phyloP scores from a whole-genome alignment of 2,888 invertebrate genomes.

The Watsonalla binaria region DNA sequence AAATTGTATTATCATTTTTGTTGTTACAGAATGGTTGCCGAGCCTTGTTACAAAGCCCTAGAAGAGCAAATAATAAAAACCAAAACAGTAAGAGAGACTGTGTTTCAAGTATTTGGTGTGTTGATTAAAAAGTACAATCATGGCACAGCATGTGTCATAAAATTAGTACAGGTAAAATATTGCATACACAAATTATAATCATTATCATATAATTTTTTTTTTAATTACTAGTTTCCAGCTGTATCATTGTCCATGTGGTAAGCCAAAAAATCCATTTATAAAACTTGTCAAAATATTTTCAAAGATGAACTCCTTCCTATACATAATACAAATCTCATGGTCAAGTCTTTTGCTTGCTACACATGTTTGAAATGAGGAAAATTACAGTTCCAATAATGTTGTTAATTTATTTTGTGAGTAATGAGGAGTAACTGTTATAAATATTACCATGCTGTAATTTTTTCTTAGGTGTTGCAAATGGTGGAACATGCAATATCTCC shows the following conservation, averaged over 20 bases:
- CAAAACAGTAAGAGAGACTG: conserved; percentile 82
- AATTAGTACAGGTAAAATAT: conserved; percentile 78
- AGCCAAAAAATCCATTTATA: background rate
- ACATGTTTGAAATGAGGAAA: too few species aligned
- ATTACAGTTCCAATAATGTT: background rate
- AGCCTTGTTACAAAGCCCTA: conserved; percentile 85
- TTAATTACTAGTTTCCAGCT: too few species aligned
- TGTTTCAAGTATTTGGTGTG: conserved; percentile 88
- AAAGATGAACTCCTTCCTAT: too few species aligned
- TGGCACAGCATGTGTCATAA: conserved; percentile 86
- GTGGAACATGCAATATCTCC: conserved; percentile 84
- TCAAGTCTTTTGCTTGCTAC: too few species aligned
- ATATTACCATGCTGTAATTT: conserved; percentile 14
- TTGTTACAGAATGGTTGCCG: conserved; percentile 80
- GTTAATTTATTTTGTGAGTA: background rate
- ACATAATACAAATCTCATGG: too few species aligned
- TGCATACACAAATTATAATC: background rate
- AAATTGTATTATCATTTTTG: too few species aligned
- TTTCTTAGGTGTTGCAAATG: conserved; percentile 85
- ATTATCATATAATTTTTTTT: too few species aligned
- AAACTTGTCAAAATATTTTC: too few species aligned
- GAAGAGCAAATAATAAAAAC: conserved; percentile 81
- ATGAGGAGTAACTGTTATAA: too few species aligned
- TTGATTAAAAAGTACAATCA: conserved; percentile 91
- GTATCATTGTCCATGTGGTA: too few species aligned